Evolutionary conservation across 2,888 invertebrate genomes (phyloP), one percentile per base, ranked within the genome.

Genomic region (Protodeltote pygarga): DNA sequence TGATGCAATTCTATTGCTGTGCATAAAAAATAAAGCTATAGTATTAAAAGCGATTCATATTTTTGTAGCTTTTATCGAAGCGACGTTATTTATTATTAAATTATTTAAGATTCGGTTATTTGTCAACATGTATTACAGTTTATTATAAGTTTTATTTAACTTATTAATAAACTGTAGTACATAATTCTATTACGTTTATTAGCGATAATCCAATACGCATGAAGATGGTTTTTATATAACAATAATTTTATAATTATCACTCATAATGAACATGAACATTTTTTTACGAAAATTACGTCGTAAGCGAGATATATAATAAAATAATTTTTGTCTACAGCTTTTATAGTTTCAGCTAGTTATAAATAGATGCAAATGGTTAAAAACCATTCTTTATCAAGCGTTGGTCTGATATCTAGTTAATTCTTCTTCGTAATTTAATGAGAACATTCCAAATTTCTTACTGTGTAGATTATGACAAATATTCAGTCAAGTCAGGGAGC

Each of bases 401-500:
- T 67, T 46, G 52, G 49, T 48, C 65, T 64, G 35, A 53, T 39
- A 38, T 25, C 28, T 66, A 47, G 39, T 38, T 50, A 48, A 48
- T 44, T 28, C 49, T 60, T 52, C 40, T 54, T 66, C 39, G 45
- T 66, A 53, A 41, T 57, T 52, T 65, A 73, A 68, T 42, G 47
- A 76, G 70, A 74, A 84, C 85, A 85, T 85, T 85, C 85, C 85
- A 84, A 83, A 72, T 80, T 77, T 74, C 68, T 75, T 70, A 77
- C 53, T 25, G 28, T 45, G 6, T 62, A 47, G 16, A 28, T 15
- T 45, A 38, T 41, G 23, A 4, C 44, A 29, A 40, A 49, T 2
- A 54, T 59, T 61, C 55, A 62, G 55, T 52, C 35, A 39, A 40
- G 60, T 41, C 58, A 27, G 53, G 58, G 32, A 51, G 25, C 50